Base-by-base conservation (phyloP, 1,140 invertebrate species). In the Ceratina japonica region DNA sequence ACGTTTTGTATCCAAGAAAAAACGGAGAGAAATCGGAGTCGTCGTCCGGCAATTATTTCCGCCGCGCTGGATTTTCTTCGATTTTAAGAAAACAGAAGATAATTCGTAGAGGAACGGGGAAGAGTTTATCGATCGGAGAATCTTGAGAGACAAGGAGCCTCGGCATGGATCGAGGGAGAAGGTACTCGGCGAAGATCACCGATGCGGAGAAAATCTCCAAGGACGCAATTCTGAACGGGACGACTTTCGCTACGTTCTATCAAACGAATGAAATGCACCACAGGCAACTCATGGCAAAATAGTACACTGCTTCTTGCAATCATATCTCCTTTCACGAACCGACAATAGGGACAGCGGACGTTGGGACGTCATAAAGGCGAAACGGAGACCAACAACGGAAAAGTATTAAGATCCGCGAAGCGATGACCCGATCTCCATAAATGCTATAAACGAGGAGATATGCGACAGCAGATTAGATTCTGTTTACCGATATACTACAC, bases 101-200 rank as follows among this genome's bases (percentile, higher is more conserved):
- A 15, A 27, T 63, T 37, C 27, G 61, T 7, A 44, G 37, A 44
- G 37, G 10, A 10, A 44, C 0, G 10, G 37, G 10, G 59, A 4
- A 3, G 31, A 27, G 18, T 49, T 65, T 65, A 65, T 65, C 63
- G 63, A 65, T 65, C n/a, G 64, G 20, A 49, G 20, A 44, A 66
- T 66, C 64, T 49, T 13, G 22, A 37, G 44, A 16, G 44, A 22
- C 3, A 65, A 65, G 63, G n/a, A 1, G 52, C 37, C 37, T 13
- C 18, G 18, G 37, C 3, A 61, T 22, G 63, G 31, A 63, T 49
- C 63, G 37, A 71, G 12, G 16, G 58, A 16, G 44, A 22, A 52
- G 31, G 13, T 59, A 27, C 49, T n/a, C 3, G 15, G 66, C n/a
- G 49, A 20, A 13, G 66, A 56, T 15, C 18, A 12, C 5, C 3